phyloP scores from a whole-genome alignment of 2,797 vertebrate genomes.

The Anolis apletophallus region DNA sequence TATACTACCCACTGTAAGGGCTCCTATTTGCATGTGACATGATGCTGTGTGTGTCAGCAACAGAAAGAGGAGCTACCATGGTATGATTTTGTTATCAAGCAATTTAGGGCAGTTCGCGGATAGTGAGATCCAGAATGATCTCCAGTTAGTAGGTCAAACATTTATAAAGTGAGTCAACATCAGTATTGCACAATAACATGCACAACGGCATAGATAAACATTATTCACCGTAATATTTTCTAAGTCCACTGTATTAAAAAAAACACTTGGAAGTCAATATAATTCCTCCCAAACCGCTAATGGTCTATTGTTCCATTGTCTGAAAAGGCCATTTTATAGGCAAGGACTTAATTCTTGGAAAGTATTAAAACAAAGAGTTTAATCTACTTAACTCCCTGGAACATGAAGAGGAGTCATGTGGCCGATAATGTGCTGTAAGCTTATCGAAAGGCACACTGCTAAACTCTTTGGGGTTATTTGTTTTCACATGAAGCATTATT shows the following conservation, averaged over 20 bases:
- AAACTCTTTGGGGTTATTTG: slow-evolving; percentile 17
- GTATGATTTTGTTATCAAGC: background rate
- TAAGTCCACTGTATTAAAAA: background rate
- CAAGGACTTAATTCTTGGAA: slow-evolving; percentile 31
- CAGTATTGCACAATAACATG: background rate
- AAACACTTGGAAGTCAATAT: slow-evolving; percentile 11
- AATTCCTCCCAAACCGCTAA: background rate
- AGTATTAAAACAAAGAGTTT: slow-evolving; percentile 26
- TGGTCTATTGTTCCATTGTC: background rate
- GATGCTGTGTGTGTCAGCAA: background rate
- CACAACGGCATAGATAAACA: background rate
- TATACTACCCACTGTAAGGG: background rate
- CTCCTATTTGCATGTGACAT: background rate
- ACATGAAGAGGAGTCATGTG: background rate
- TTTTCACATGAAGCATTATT: background rate
- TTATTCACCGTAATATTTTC: background rate
- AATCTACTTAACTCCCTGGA: slow-evolving; percentile 42
- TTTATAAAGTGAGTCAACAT: background rate
- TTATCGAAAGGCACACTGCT: slow-evolving; percentile 9
- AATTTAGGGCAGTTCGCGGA: too few relatives aligned
- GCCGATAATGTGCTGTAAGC: slow-evolving; percentile 20
- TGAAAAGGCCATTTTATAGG: slow-evolving; percentile 26
- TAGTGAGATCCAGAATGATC: too few relatives aligned
- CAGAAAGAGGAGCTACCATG: background rate
- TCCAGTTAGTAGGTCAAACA: background rate